Evolutionary conservation across 2,797 vertebrate species (phyloP), one percentile per base, ranked within the genome.

Genomic region (Echiichthys vipera): DNA sequence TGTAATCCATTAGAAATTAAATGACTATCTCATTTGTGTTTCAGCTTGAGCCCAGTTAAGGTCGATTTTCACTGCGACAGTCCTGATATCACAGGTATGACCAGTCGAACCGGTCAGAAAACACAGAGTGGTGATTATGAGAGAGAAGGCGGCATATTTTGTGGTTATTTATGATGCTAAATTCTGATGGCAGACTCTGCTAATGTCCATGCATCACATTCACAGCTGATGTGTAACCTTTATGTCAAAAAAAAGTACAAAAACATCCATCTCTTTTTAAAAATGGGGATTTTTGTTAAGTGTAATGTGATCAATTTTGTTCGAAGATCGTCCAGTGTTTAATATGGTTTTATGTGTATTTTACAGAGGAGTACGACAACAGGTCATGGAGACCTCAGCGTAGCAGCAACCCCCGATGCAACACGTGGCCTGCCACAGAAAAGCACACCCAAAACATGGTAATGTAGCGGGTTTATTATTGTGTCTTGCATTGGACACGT

Each of bases 331-430:
- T 47, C 24, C 15, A 39, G 17, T 65, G n/a, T 5, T 64, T 12
- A 5, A 39, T n/a, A 10, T 9, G 24, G 39, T 5, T 32, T 13
- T 7, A 0, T 65, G 2, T 65, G 3, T 57, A 2, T 77, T 51
- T 62, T 70, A 3, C 66, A 92, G 92, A 85, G n/a, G 73, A 89
- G n/a, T 54, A 24, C 13, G 11, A 39, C 32, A 76, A 64, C 30
- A 78, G 89, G 40, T 71, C 88, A 3, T 93, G 91, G 91, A 89
- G 87, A 80, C 87, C 91, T 65, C 66, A 68, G 10, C 14, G 65
- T 22, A 47, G 32, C 22, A 29, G n/a, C 71, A 70, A 2, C 15
- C 1, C 18, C 20, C 68, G 63, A 46, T 70, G 62, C 37, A 36
- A 4, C 54, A 1, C 58, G 6, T 80, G 61, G 24, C 25, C 32